These are phyloP conservation scores for Elephas maximus DNA, from an alignment of 2,113 vertebrate species.

Conservation along the genomic window DNA sequence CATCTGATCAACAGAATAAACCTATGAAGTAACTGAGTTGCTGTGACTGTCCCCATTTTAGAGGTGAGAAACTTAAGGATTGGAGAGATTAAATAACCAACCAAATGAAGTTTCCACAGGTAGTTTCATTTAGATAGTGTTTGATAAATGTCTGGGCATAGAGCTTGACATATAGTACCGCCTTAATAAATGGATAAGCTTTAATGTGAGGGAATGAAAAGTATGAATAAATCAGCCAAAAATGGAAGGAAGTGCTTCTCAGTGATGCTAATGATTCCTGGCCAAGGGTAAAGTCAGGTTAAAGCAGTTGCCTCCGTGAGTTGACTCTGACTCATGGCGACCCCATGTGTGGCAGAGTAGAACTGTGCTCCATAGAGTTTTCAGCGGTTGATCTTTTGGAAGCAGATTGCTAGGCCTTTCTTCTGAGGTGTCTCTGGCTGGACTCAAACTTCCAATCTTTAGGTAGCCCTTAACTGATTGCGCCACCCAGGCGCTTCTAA, in stretches of 20 bases:
- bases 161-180: not conserved
- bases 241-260: not conserved
- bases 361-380: no score
- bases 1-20: conserved; percentile 37
- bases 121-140: not conserved
- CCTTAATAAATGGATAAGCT: not conserved
- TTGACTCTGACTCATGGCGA: no score
- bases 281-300: not conserved
- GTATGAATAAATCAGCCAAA: not conserved
- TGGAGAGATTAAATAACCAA: not conserved
- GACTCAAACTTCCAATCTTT: no score
- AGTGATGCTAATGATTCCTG: not conserved
- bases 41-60: not conserved
- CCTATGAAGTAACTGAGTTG: conserved; percentile 10
- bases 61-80: not conserved
- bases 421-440: no score
- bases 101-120: not conserved
- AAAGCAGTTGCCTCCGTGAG: no score
- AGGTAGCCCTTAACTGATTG: no score
- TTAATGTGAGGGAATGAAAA: not conserved
- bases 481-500: no score
- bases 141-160: not conserved
- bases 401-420: no score
- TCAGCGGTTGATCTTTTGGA: no score
- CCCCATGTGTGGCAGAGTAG: no score